Evolutionary conservation across 2,797 vertebrate species (phyloP).

Genomic region (Alectoris magna): DNA sequence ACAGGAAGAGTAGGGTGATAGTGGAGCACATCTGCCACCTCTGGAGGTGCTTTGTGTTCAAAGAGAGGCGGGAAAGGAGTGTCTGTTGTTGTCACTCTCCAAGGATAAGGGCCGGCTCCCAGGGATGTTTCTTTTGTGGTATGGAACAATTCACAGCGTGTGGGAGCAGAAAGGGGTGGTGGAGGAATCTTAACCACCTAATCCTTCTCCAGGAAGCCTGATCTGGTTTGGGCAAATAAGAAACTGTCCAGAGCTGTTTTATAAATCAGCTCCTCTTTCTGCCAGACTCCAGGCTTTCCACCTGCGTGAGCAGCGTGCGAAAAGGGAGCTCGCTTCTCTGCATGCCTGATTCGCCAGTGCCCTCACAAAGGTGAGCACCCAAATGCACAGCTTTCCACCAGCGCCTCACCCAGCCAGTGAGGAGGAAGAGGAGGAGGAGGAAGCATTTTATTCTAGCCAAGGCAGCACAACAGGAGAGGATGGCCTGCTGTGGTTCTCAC

Average conservation of each 20-base stretch:
- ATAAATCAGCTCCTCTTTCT: background rate
- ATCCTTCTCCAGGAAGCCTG: background rate
- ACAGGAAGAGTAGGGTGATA: background rate
- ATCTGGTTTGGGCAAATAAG: background rate
- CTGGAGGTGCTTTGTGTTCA: fast-evolving
- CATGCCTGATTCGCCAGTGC: fast-evolving
- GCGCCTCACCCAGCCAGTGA: background rate
- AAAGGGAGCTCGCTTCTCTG: fast-evolving
- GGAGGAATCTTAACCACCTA: background rate
- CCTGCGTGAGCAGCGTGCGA: background rate
- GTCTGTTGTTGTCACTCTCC: background rate
- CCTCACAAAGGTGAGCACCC: fast-evolving
- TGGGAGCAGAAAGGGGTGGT: background rate
- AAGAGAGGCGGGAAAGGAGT: background rate
- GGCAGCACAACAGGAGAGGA: background rate
- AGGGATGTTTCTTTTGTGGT: background rate
- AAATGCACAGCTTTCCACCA: background rate
- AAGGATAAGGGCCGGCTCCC: background rate
- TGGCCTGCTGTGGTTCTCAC: fast-evolving
- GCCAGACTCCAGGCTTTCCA: background rate
- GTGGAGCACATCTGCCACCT: background rate
- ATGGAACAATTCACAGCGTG: background rate
- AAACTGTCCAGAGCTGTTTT: fast-evolving
- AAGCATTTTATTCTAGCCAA: background rate
- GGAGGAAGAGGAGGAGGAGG: background rate